These are phyloP conservation scores for Caenorhabditis sulstoni DNA, from an alignment of 2,888 invertebrate genomes.

Conservation along the genomic window DNA sequence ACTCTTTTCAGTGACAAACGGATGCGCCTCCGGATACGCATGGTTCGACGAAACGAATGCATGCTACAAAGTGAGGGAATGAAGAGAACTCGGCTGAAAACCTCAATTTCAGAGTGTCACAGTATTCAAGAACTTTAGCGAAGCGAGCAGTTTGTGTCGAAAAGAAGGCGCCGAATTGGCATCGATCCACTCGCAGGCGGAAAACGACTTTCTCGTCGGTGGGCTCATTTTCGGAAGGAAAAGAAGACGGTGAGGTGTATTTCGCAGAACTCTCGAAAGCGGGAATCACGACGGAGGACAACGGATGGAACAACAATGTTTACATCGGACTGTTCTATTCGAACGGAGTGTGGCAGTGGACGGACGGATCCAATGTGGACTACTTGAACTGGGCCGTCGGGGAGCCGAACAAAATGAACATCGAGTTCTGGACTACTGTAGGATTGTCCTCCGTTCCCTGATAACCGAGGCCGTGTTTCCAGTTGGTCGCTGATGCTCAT, in stretches of 20 bases:
- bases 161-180: conserved; percentile 21
- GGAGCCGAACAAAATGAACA: conserved; percentile 41
- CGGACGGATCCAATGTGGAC: conserved; percentile 23
- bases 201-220: conserved; percentile 41
- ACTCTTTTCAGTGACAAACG: conserved; percentile 5
- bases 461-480: not conserved
- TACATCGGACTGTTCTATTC: conserved; percentile 4
- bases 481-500: conserved; percentile 31
- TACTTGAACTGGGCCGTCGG: conserved; percentile 34
- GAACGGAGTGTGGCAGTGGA: conserved; percentile 30
- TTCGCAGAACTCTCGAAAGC: conserved; percentile 29
- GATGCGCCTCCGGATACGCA: conserved; percentile 22
- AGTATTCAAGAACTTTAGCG: not conserved
- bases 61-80: conserved; percentile 30
- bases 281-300: not conserved
- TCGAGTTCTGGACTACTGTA: conserved; percentile 38
- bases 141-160: conserved; percentile 8
- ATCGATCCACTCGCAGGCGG: conserved; percentile 20
- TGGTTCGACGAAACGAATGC: conserved; percentile 19
- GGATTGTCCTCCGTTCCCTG: not conserved
- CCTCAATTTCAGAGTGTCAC: conserved; percentile 15
- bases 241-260: not conserved
- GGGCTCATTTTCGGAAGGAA: not conserved
- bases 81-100: too few relatives aligned
- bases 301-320: not conserved